Evolutionary conservation across 2,797 vertebrate species (phyloP).

Genomic region (Tenualosa ilisha): DNA sequence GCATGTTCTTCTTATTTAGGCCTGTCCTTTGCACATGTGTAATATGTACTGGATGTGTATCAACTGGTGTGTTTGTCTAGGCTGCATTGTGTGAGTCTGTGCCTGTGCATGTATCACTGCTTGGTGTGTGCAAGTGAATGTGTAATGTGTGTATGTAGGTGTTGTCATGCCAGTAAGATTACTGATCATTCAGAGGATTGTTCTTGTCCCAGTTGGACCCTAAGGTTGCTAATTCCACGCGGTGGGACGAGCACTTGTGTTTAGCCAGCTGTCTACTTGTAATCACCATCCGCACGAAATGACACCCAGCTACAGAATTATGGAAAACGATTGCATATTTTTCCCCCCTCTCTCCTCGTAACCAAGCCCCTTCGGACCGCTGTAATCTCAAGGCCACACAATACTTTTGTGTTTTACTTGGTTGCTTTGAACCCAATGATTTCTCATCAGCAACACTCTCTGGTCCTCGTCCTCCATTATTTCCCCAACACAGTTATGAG

Average conservation of each 20-base stretch:
- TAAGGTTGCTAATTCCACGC: conserved; percentile 63
- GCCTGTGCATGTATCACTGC: not conserved
- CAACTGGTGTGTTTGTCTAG: not conserved
- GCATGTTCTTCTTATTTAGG: not conserved
- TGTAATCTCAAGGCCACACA: not conserved
- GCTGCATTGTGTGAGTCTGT: not conserved
- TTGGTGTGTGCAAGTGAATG: not conserved
- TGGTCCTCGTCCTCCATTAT: not conserved
- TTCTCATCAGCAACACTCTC: not conserved
- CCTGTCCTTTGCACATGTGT: conserved; percentile 17
- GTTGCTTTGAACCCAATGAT: not conserved
- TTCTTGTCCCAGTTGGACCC: conserved; percentile 60
- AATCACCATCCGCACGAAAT: not conserved
- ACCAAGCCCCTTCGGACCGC: not conserved
- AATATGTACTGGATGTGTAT: not conserved
- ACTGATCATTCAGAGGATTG: not conserved
- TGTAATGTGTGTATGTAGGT: conserved; percentile 17
- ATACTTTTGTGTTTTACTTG: not conserved
- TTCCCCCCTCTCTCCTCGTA: not conserved
- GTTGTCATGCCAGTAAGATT: conserved; percentile 13
- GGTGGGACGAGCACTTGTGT: not conserved
- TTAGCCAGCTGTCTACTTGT: conserved; percentile 5
- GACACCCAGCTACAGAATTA: conserved; percentile 11
- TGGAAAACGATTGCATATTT: not conserved
- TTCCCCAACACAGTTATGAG: not conserved